Conservation (phyloP, 1,140 invertebrate species). For the Telenomus remus region DNA sequence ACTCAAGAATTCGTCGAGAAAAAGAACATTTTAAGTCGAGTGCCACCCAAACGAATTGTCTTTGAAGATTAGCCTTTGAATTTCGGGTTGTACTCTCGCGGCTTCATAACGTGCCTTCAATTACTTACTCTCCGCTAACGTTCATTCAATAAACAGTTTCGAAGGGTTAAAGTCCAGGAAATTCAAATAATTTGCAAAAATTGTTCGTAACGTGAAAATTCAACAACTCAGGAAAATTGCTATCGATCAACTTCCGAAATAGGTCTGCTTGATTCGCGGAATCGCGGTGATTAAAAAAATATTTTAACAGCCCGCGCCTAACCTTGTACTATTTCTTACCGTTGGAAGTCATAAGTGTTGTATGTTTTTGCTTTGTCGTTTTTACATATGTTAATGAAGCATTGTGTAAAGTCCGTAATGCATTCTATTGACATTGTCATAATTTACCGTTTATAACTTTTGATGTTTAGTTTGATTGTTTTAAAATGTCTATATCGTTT, state of each 20-base stretch:
- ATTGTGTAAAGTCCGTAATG: conserved; percentile 52
- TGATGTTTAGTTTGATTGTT: conserved; percentile 11
- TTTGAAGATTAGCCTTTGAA: conserved; percentile 21
- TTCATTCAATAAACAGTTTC: background rate
- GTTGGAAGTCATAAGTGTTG: conserved; percentile 16
- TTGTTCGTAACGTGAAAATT: too few species aligned
- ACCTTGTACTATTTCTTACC: conserved; percentile 39
- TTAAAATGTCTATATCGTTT: conserved; percentile 8
- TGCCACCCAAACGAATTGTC: conserved; percentile 17
- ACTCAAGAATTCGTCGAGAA: conserved; percentile 5
- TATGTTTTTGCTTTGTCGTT: conserved; percentile 42
- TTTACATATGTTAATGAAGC: conserved; percentile 56
- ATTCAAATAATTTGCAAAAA: too few species aligned
- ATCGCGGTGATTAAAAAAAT: conserved; percentile 24
- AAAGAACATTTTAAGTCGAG: conserved; percentile 13
- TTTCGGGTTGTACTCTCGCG: background rate
- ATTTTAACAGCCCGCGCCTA: conserved; percentile 26
- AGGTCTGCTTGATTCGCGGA: too few species aligned
- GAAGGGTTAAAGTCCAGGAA: too few species aligned
- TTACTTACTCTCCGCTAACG: background rate
- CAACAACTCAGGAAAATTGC: too few species aligned
- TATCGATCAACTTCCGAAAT: background rate
- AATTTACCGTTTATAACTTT: conserved; percentile 9
- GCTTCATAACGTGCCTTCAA: background rate
- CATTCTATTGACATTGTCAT: conserved; percentile 42